Conservation (phyloP, 2,888 invertebrate genomes). For the Hylaea fasciaria region DNA sequence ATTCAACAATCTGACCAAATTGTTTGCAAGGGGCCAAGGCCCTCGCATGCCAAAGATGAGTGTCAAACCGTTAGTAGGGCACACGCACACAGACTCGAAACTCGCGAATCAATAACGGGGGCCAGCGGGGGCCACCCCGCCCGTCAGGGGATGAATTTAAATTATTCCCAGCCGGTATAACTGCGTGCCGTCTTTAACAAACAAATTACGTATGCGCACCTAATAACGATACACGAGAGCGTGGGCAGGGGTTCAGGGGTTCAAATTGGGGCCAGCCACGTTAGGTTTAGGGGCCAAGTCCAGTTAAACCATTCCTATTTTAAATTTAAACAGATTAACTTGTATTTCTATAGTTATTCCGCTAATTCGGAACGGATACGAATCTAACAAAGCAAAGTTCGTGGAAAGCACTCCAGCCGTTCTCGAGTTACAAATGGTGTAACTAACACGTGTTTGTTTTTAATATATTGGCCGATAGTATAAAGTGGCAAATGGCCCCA, state of each 20-base stretch:
- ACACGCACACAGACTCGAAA: constrained; percentile 54
- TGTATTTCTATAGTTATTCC: no score
- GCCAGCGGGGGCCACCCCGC: constrained; percentile 55
- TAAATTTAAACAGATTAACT: not conserved
- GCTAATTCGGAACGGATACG: no score
- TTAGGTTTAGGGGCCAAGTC: not conserved
- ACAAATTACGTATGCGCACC: constrained; percentile 84
- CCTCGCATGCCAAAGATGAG: constrained; percentile 21
- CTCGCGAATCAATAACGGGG: constrained; percentile 70
- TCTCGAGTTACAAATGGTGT: no score
- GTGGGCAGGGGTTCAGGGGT: constrained; percentile 10
- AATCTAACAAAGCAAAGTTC: no score
- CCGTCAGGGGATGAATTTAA: constrained; percentile 80
- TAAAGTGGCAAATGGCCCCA: not conserved
- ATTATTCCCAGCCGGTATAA: constrained; percentile 84
- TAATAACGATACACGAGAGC: constrained; percentile 73
- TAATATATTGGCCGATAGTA: not conserved
- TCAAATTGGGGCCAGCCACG: constrained; percentile 12
- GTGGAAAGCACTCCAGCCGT: no score
- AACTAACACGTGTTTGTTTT: no score
- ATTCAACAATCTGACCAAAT: not conserved
- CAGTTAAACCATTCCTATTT: not conserved
- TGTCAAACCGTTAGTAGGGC: constrained; percentile 46
- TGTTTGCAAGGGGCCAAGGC: constrained; percentile 27
- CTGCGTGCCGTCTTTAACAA: constrained; percentile 84